Evolutionary conservation across 2,797 vertebrate species (phyloP).

Genomic region (Sebastes variabilis): DNA sequence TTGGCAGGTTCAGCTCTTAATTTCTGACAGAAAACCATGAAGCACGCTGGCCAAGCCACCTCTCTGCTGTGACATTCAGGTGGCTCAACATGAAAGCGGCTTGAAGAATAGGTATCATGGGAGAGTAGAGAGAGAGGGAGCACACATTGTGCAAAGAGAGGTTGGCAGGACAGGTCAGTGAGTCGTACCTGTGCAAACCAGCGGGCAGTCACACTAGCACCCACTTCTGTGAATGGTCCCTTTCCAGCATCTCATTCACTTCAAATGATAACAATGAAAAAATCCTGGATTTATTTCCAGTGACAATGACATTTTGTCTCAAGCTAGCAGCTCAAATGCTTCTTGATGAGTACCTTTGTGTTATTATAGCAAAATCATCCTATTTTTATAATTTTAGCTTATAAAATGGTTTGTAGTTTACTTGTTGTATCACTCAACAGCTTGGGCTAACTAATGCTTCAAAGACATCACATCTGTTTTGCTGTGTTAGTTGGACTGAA

Average conservation of each 20-base stretch:
- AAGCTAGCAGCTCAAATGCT: not conserved
- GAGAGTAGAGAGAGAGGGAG: not conserved
- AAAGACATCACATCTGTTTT: conserved; percentile 8
- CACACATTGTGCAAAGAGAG: not conserved
- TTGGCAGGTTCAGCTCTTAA: not conserved
- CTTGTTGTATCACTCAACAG: not conserved
- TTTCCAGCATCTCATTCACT: not conserved
- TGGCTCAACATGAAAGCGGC: conserved; percentile 14
- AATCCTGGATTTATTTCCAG: not conserved
- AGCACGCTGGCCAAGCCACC: not conserved
- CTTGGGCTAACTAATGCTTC: not conserved
- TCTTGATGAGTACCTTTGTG: not conserved
- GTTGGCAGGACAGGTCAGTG: not conserved
- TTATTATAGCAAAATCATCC: not conserved
- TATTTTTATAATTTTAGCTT: not conserved
- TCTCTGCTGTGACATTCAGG: conserved; percentile 13
- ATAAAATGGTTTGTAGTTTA: not conserved
- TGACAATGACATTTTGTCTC: not conserved
- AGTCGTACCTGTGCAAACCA: not conserved
- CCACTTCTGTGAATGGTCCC: not conserved
- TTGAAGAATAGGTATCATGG: conserved; percentile 16
- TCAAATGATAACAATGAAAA: not conserved
- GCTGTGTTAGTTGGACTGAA: not conserved
- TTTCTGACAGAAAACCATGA: not conserved
- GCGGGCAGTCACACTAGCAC: not conserved